Evolutionary conservation across 2,797 vertebrate species (phyloP), one percentile per base, ranked within the genome.

Genomic region (Macropodus opercularis): DNA sequence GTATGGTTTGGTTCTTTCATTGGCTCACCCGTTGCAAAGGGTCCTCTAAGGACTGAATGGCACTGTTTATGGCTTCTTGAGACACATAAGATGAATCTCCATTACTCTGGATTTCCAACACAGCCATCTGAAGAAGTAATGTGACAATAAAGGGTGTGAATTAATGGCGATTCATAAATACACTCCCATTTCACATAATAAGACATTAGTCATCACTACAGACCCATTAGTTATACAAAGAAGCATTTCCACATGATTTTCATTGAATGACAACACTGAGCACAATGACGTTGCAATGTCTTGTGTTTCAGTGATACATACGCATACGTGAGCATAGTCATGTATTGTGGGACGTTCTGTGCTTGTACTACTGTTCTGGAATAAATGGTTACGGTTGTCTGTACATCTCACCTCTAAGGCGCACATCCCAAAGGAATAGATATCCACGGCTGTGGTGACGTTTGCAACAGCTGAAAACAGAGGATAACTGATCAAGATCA

Each of bases 401-500:
- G n/a, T 31, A 39, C 22, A 14, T 19, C 85, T 90, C 62, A 93
- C 97, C 95, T 99, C 97, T 87, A 99, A 92, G 32, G 97, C 97
- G 89, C 97, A 99, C 97, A 99, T 98, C 78, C 97, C 97, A 53
- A 99, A 99, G 69, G 97, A 99, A 82, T 99, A 99, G 75, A 99
- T 99, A 84, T 99, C 97, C 86, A 99, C 97, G 1, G 97, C 97
- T 18, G 97, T 99, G 76, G 97, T 99, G 67, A 99, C 97, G 5
- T 92, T 94, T 72, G 95, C 94, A 81, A 98, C 96, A 81, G 96
- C 97, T 99, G 90, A 22, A 90, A 87, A 52, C 72, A 70, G 34
- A 79, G 17, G 49, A 12, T 39, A 17, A 7, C 22, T 13, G 24
- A 74, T 79, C 50, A 74, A 6, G 12, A 60, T 40, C 24, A 56